Evolutionary conservation across 2,113 vertebrate species (phyloP).

Genomic region (Dicrurus megarhynchus): DNA sequence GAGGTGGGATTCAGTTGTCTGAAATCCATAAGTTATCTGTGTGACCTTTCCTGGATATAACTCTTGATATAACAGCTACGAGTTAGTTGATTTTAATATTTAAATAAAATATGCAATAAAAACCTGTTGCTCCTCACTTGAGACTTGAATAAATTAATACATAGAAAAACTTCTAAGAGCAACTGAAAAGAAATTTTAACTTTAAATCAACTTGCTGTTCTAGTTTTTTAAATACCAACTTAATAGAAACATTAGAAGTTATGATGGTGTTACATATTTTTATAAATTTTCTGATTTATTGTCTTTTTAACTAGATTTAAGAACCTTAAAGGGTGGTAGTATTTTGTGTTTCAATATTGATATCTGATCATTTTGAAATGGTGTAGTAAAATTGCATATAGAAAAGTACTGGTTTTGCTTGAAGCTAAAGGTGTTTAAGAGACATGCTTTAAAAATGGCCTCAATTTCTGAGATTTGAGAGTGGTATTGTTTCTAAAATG

Average conservation of each 20-base stretch:
- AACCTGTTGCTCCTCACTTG: background rate
- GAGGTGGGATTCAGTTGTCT: background rate
- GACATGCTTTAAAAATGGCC: background rate
- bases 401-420: background rate
- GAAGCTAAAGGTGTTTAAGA: background rate
- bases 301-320: background rate
- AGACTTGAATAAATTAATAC: background rate
- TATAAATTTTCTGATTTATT: background rate
- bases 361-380: background rate
- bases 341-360: background rate
- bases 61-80: background rate
- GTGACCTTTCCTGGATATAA: background rate
- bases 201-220: background rate
- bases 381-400: background rate
- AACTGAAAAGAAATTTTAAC: background rate
- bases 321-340: background rate
- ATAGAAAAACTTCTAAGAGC: background rate
- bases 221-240: background rate
- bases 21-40: background rate
- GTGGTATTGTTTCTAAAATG: background rate
- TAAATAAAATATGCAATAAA: background rate
- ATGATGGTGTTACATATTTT: accelerated
- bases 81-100: background rate
- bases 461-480: background rate
- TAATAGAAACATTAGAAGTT: background rate